These are phyloP conservation scores for Linnaemya tessellans DNA, from an alignment of 2,888 invertebrate genomes.

Conservation along the genomic window DNA sequence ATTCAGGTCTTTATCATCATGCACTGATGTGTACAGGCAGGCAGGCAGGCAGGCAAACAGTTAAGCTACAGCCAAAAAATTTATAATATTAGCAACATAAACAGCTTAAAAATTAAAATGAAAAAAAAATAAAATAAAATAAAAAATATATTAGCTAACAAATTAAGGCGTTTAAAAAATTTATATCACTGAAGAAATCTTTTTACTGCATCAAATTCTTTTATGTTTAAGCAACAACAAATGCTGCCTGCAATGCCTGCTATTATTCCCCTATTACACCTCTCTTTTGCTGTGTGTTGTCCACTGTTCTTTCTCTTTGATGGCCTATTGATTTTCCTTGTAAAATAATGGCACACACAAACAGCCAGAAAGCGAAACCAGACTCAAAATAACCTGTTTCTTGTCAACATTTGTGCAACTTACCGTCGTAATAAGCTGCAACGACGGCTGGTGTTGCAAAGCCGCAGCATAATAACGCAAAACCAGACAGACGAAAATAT, in stretches of 20 bases:
- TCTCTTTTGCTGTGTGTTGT: background rate
- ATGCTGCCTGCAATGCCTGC: background rate
- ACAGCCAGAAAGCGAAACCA: constrained; percentile 51
- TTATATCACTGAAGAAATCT: background rate
- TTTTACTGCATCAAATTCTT: background rate
- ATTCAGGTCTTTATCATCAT: constrained; percentile 49
- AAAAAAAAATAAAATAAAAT: too few relatives aligned
- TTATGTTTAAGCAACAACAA: background rate
- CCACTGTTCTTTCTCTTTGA: background rate
- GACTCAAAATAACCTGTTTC: constrained; percentile 66
- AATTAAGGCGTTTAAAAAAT: background rate
- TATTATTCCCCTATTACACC: background rate
- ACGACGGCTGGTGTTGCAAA: constrained; percentile 25
- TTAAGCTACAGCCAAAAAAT: background rate
- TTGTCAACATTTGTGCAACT: constrained; percentile 48
- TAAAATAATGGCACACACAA: background rate
- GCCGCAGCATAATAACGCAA: constrained; percentile 24
- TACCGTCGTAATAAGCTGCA: constrained; percentile 53
- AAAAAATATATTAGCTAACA: background rate
- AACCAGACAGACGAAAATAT: constrained; percentile 3
- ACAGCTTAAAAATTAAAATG: background rate
- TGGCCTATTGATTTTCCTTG: background rate
- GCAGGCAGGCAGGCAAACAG: too few relatives aligned
- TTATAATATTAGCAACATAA: background rate
- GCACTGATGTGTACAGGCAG: background rate